A percentile compares a stretch with the other conserved stretches of the same genome.
Evolutionary conservation across 1,140 invertebrate species (phyloP).

Genomic region (Fopius arisanus): DNA sequence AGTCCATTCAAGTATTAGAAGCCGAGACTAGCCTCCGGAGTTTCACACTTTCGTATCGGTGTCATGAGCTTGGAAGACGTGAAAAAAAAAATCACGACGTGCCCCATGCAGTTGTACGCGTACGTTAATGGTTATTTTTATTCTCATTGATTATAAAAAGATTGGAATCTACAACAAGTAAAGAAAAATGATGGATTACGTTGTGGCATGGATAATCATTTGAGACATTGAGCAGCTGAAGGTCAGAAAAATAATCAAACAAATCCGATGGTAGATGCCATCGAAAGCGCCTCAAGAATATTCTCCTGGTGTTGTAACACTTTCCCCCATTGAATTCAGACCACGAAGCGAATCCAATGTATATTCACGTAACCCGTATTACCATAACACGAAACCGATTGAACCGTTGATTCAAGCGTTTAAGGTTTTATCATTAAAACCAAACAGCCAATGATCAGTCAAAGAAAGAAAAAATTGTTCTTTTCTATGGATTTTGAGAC

Average conservation of each 20-base stretch:
- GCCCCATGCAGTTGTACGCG: background rate
- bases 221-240: background rate
- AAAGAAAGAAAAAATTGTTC: background rate
- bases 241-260: conserved; percentile 1
- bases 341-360: background rate
- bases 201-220: background rate
- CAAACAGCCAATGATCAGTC: background rate
- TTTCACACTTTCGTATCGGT: conserved; percentile 16
- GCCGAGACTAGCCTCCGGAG: background rate
- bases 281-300: conserved; percentile 3
- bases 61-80: background rate
- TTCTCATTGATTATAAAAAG: too few relatives aligned
- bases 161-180: too few relatives aligned
- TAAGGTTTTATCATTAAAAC: conserved; percentile 3
- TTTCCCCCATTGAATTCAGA: conserved; percentile 14
- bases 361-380: conserved; percentile 15
- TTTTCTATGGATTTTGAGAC: too few relatives aligned
- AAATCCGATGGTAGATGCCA: background rate
- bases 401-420: background rate
- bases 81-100: background rate
- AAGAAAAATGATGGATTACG: too few relatives aligned
- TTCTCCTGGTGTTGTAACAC: conserved; percentile 19
- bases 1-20: background rate
- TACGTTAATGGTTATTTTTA: too few relatives aligned
- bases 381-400: conserved; percentile 24